Evolutionary conservation across 2,888 invertebrate species (phyloP).

Genomic region (Pristionchus maxplancki): DNA sequence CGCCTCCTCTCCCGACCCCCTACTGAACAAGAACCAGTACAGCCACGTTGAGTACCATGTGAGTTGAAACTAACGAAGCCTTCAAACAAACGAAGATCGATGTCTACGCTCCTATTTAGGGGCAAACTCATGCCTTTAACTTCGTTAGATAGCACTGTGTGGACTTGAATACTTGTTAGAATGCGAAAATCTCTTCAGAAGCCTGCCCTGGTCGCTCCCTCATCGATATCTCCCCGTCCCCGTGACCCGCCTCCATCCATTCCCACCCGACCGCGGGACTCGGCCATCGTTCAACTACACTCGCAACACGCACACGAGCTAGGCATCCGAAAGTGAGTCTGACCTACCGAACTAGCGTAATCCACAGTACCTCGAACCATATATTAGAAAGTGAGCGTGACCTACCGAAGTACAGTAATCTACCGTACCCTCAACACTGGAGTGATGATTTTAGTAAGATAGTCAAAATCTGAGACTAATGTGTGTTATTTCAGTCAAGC

Average conservation of each 20-base stretch:
- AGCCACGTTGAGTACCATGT: constrained; percentile 35
- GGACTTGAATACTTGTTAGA: too few species aligned
- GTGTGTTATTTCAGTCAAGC: too few species aligned
- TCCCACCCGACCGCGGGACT: constrained; percentile 56
- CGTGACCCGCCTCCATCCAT: constrained; percentile 49
- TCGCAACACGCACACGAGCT: constrained; percentile 53
- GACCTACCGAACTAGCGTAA: neutral
- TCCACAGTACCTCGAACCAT: too few species aligned
- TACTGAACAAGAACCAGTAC: neutral
- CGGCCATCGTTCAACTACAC: constrained; percentile 53
- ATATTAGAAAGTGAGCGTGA: too few species aligned
- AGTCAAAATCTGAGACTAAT: too few species aligned
- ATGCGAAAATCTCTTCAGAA: too few species aligned
- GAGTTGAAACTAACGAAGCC: neutral
- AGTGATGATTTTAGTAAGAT: too few species aligned
- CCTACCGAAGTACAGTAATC: too few species aligned
- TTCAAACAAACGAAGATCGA: neutral
- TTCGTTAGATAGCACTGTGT: too few species aligned
- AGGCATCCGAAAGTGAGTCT: constrained; percentile 50
- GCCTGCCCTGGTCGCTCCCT: constrained; percentile 34
- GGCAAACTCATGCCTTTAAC: too few species aligned
- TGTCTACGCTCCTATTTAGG: too few species aligned
- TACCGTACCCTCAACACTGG: too few species aligned
- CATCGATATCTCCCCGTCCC: constrained; percentile 42
- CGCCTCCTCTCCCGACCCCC: constrained; percentile 51